Percentiles rank a stretch among this genome's conserved stretches.
Evolutionary conservation across 2,888 invertebrate genomes (phyloP).

Genomic region (Rapana venosa): DNA sequence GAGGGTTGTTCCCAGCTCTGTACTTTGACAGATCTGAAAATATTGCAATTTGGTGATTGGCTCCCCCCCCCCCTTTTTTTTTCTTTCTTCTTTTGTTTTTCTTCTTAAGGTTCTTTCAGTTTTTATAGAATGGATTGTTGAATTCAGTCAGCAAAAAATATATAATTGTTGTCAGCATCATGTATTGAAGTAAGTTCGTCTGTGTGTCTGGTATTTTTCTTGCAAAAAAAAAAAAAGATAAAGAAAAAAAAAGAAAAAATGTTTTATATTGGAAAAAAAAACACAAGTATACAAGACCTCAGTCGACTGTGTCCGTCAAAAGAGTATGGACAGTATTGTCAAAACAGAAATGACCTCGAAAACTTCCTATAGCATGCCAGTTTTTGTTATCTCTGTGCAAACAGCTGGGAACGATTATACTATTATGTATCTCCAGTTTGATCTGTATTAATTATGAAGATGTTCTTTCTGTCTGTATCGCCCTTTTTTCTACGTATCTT

Average conservation of each 20-base stretch:
- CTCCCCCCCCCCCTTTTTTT: too few species aligned
- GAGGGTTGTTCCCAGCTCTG: neutral
- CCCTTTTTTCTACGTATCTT: neutral
- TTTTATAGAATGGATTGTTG: neutral
- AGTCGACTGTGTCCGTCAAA: too few species aligned
- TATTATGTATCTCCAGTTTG: neutral
- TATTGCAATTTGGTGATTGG: conserved; percentile 16
- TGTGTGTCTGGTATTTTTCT: neutral
- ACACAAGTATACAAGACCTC: neutral
- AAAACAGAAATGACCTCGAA: conserved; percentile 5
- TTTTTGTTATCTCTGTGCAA: neutral
- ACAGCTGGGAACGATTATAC: neutral
- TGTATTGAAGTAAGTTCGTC: neutral
- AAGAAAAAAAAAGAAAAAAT: too few species aligned
- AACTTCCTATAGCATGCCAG: neutral
- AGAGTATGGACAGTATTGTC: too few species aligned
- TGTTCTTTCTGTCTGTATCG: neutral
- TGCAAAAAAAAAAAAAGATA: neutral
- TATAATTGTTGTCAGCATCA: too few species aligned
- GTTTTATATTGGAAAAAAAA: too few species aligned
- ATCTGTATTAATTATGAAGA: conserved; percentile 4
- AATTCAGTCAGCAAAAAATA: neutral
- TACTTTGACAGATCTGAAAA: neutral
- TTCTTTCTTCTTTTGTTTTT: too few species aligned
- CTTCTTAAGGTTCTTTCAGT: neutral